These are phyloP conservation scores for Penaeus monodon DNA, from an alignment of 2,888 invertebrate genomes.

Conservation along the genomic window DNA sequence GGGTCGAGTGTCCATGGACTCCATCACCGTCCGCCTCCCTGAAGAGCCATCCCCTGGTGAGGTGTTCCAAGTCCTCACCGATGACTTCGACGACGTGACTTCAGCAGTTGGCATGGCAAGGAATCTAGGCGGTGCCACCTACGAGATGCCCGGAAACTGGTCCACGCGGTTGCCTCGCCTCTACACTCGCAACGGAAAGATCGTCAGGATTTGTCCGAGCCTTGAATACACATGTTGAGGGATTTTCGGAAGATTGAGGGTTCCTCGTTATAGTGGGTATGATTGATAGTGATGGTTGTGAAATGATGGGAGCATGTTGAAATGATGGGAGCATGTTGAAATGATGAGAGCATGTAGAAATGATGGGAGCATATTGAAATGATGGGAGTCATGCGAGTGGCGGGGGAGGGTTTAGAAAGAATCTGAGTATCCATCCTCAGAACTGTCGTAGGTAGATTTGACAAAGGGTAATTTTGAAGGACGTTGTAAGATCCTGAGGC, in stretches of 20 bases:
- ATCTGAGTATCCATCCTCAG: too few relatives aligned
- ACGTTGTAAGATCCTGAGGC: too few relatives aligned
- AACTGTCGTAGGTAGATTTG: too few relatives aligned
- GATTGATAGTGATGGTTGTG: not conserved
- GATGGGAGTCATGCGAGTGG: too few relatives aligned
- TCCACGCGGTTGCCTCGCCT: slow-evolving; percentile 52
- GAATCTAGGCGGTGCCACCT: slow-evolving; percentile 43
- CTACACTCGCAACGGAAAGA: slow-evolving; percentile 33
- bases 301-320: not conserved
- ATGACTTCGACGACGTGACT: slow-evolving; percentile 51
- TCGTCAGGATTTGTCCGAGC: slow-evolving; percentile 28
- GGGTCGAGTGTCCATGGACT: slow-evolving; percentile 61
- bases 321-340: not conserved
- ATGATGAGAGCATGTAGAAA: not conserved
- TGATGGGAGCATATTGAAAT: too few relatives aligned
- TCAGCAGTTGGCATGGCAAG: slow-evolving; percentile 58
- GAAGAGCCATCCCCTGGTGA: slow-evolving; percentile 51
- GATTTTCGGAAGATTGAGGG: not conserved
- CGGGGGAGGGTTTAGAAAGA: too few relatives aligned
- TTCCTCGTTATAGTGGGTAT: not conserved
- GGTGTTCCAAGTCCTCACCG: slow-evolving; percentile 50
- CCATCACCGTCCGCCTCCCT: slow-evolving; percentile 56
- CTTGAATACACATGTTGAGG: slow-evolving; percentile 47
- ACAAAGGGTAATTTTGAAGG: too few relatives aligned
- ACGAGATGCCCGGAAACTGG: slow-evolving; percentile 61